Percentiles rank a stretch among this genome's conserved stretches.
These are phyloP conservation scores for Orchestes rusci DNA, from an alignment of 2,888 invertebrate species.

Conservation along the genomic window DNA sequence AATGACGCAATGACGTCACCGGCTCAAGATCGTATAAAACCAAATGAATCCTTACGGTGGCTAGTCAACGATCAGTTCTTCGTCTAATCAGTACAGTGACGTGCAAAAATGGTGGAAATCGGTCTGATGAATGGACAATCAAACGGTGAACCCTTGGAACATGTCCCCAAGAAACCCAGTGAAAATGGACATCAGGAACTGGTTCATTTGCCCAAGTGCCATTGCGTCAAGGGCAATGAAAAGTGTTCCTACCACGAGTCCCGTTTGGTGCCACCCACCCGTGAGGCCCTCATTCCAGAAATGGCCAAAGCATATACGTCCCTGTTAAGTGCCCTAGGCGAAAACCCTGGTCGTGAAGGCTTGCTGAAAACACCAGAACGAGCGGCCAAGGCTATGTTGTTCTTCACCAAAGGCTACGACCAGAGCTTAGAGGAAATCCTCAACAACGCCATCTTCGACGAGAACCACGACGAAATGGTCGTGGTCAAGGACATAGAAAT, in stretches of 20 bases:
- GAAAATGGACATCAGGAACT: slow-evolving; percentile 2
- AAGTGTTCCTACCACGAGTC: slow-evolving; percentile 16
- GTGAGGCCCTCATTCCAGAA: slow-evolving; percentile 81
- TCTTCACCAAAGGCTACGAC: slow-evolving; percentile 98
- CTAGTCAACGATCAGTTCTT: slow-evolving; percentile 11
- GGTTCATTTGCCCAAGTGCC: slow-evolving; percentile 18
- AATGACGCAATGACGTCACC: slow-evolving; percentile 18
- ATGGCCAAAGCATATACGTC: slow-evolving; percentile 83
- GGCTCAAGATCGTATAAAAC: slow-evolving; percentile 18
- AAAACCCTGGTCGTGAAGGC: slow-evolving; percentile 87
- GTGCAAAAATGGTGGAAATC: slow-evolving; percentile 23
- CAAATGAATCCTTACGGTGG: slow-evolving; percentile 20
- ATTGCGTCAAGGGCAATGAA: slow-evolving; percentile 21
- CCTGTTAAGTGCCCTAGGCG: slow-evolving; percentile 78
- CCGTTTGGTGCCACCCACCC: slow-evolving; percentile 70
- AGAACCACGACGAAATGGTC: slow-evolving; percentile 99
- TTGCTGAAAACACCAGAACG: slow-evolving; percentile 94
- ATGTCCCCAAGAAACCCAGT: slow-evolving; percentile 6
- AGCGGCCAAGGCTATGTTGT: slow-evolving; percentile 97
- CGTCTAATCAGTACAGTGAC: not conserved
- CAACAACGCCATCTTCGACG: slow-evolving; percentile 96
- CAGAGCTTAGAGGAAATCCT: slow-evolving; percentile 90
- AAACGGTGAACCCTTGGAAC: slow-evolving; percentile 8
- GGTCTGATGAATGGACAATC: slow-evolving; percentile 16
- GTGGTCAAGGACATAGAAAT: slow-evolving; percentile 99